Evolutionary conservation across 2,113 vertebrate genomes (phyloP), one percentile per base, ranked within the genome.

Genomic region (Pyrgilauda ruficollis): DNA sequence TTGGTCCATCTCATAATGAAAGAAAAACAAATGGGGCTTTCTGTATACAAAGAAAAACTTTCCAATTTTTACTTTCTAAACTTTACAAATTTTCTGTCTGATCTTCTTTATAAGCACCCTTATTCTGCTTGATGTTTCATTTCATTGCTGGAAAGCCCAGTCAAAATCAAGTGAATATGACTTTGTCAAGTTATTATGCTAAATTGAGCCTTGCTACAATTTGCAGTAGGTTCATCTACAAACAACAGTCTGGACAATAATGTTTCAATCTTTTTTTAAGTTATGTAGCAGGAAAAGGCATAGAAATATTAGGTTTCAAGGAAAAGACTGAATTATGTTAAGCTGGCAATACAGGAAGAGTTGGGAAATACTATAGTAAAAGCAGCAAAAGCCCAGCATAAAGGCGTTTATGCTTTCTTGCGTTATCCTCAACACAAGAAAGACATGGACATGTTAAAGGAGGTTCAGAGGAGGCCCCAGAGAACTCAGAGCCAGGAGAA

Each of bases 241-340:
- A 59, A 44, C 7, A 59, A 44, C 7, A 21, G 23, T 24, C 20
- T 0, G 0, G 9, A 39, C 0, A 3, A 7, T 24, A 55, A 11
- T 18, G 43, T 50, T 56, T 30, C 15, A 35, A 47, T 10, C 2
- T 41, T 35, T 33, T 49, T 49, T 70, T 2, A 13, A 68, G 26
- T 53, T 41, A 9, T 67, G 16, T 19, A 66, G 13, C 6, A 69
- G 22, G 10, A 78, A 84, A 70, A 26, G 4, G 3, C 22, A 33
- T 17, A n/a, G 21, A 82, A 76, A 41, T 13, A 18, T 17, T 14
- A 68, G 3, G 16, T 82, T 79, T 92, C 35, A 31, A 52, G 64
- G 10, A 59, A 79, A 30, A 90, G 13, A 61, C 27, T 50, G 46
- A 30, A 26, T 62, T 76, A 8, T 11, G 5, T 27, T 76, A 46